These are phyloP conservation scores for Tanypteryx hageni DNA, from an alignment of 2,888 invertebrate species.

Conservation along the genomic window DNA sequence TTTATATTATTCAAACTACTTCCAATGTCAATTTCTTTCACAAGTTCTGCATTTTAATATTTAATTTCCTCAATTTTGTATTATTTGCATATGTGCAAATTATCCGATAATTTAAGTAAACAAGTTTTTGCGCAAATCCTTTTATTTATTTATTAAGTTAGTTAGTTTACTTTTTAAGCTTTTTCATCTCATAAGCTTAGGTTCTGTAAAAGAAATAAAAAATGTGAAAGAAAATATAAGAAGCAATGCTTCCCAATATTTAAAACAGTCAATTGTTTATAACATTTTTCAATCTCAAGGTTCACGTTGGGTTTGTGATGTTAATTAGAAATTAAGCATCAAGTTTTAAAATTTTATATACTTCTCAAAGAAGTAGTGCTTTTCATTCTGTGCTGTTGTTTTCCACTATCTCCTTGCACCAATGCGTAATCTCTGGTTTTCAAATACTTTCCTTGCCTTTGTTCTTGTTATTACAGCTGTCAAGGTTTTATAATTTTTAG, in stretches of 20 bases:
- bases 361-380: too few species aligned
- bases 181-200: neutral
- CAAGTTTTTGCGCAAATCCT: neutral
- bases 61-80: neutral
- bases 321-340: neutral
- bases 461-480: neutral
- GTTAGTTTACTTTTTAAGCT: neutral
- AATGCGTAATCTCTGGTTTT: too few species aligned
- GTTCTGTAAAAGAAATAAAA: neutral
- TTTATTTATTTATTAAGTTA: neutral
- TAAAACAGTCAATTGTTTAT: neutral
- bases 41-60: neutral
- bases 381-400: too few species aligned
- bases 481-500: neutral
- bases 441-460: neutral
- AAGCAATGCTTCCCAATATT: neutral
- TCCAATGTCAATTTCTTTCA: neutral
- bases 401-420: too few species aligned
- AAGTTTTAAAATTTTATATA: too few species aligned
- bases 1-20: neutral
- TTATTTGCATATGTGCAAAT: neutral
- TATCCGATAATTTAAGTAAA: neutral
- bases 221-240: neutral
- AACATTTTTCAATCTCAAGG: neutral
- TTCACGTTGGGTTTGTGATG: neutral